Percentiles rank a stretch among this genome's conserved stretches.
These are phyloP conservation scores for Phymatocera aterrima DNA, from an alignment of 2,888 invertebrate genomes.

Conservation along the genomic window DNA sequence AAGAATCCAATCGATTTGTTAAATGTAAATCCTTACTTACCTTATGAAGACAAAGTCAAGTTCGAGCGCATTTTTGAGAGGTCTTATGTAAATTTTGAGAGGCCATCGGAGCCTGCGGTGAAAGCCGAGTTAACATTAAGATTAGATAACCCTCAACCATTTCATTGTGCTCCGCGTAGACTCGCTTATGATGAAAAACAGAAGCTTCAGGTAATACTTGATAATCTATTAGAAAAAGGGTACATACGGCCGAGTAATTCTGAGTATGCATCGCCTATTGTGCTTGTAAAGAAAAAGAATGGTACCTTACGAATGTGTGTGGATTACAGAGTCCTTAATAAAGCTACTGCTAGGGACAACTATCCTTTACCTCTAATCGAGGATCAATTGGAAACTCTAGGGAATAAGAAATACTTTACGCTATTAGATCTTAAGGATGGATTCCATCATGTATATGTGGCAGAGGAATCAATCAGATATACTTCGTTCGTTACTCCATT, in stretches of 20 bases:
- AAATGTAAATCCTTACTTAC: neutral
- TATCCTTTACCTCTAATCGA: conserved; percentile 55
- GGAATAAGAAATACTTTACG: conserved; percentile 52
- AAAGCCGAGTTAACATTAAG: neutral
- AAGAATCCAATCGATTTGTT: neutral
- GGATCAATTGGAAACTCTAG: conserved; percentile 51
- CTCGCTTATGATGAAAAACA: conserved; percentile 53
- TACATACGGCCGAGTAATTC: conserved; percentile 52
- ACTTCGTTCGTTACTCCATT: no score
- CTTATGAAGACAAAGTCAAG: neutral
- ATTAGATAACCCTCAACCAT: neutral
- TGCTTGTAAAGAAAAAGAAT: conserved; percentile 51
- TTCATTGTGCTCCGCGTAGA: conserved; percentile 43
- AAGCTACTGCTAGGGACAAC: conserved; percentile 50
- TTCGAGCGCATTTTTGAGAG: neutral
- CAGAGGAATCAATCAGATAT: no score
- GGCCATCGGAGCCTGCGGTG: neutral
- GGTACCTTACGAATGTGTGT: conserved; percentile 48
- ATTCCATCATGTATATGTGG: no score
- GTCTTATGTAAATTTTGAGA: neutral
- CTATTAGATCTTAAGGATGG: conserved; percentile 54
- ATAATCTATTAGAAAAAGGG: conserved; percentile 48
- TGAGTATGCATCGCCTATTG: no score
- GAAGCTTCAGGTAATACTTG: conserved; percentile 48
- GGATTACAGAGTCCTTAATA: conserved; percentile 52